phyloP scores from a whole-genome alignment of 2,113 vertebrate genomes.

The Istiophorus platypterus region DNA sequence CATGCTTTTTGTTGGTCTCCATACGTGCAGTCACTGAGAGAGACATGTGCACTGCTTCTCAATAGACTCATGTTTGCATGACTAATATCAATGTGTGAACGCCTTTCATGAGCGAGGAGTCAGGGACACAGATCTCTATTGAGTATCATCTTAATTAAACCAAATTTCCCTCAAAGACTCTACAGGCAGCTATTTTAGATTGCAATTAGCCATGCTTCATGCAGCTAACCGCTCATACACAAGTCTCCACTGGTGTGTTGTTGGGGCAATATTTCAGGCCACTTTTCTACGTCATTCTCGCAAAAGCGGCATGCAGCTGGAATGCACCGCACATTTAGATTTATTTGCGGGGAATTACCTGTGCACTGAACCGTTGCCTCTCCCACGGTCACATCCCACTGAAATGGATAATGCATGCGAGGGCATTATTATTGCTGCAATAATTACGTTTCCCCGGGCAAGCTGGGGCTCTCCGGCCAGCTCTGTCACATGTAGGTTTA shows the following conservation, averaged over 20 bases:
- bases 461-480: slow-evolving; percentile 30
- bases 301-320: slow-evolving; percentile 30
- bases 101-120: slow-evolving; percentile 41
- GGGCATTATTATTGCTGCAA: slow-evolving; percentile 40
- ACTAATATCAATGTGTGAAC: slow-evolving; percentile 47
- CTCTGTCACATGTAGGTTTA: slow-evolving; percentile 51
- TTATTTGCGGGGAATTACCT: slow-evolving; percentile 56
- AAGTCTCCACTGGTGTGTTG: slow-evolving; percentile 30
- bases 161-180: slow-evolving; percentile 68
- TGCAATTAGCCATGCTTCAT: slow-evolving; percentile 73
- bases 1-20: slow-evolving; percentile 26
- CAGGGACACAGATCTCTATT: slow-evolving; percentile 40
- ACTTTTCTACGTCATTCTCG: slow-evolving; percentile 16
- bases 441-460: slow-evolving; percentile 56
- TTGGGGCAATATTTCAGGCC: slow-evolving; percentile 25
- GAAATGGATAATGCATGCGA: slow-evolving; percentile 31
- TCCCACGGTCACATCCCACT: slow-evolving; percentile 10
- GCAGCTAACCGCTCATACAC: slow-evolving; percentile 45
- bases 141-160: slow-evolving; percentile 76
- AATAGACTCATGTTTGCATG: slow-evolving; percentile 52
- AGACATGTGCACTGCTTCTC: slow-evolving; percentile 11
- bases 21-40: slow-evolving; percentile 30
- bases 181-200: slow-evolving; percentile 66
- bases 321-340: slow-evolving; percentile 38
- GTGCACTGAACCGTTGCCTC: slow-evolving; percentile 45